Conservation (phyloP, 2,888 invertebrate genomes). For the Philopedon plagiatum region DNA sequence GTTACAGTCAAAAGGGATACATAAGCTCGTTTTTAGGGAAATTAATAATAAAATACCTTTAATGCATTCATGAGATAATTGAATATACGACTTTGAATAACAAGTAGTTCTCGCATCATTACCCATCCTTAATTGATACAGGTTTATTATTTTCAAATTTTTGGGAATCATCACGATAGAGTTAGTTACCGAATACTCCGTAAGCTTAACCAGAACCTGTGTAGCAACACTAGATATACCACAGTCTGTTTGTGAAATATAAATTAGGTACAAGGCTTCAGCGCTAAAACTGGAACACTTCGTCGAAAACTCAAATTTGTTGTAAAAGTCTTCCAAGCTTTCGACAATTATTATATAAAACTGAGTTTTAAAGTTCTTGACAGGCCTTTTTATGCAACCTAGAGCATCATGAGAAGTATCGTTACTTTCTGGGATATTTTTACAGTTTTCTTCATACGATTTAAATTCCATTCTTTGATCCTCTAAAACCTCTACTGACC, state of each 20-base stretch:
- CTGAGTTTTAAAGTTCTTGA: conserved; percentile 23
- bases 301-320: conserved; percentile 14
- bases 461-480: conserved; percentile 18
- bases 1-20: too few relatives aligned
- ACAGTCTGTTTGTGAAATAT: conserved; percentile 9
- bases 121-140: conserved; percentile 10
- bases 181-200: neutral
- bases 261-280: conserved; percentile 38
- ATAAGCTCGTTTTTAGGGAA: too few relatives aligned
- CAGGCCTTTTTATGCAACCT: conserved; percentile 20
- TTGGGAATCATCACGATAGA: conserved; percentile 23
- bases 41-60: too few relatives aligned
- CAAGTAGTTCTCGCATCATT: conserved; percentile 1
- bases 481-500: conserved; percentile 33
- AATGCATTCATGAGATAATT: conserved; percentile 11
- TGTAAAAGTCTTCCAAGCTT: conserved; percentile 6
- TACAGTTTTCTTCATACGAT: conserved; percentile 33
- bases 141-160: conserved; percentile 11
- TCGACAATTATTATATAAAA: conserved; percentile 40
- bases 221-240: neutral
- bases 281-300: conserved; percentile 17
- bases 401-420: neutral
- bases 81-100: neutral
- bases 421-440: neutral
- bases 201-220: neutral